phyloP scores from a whole-genome alignment of 2,113 vertebrate genomes.

The Melanerpes formicivorus region DNA sequence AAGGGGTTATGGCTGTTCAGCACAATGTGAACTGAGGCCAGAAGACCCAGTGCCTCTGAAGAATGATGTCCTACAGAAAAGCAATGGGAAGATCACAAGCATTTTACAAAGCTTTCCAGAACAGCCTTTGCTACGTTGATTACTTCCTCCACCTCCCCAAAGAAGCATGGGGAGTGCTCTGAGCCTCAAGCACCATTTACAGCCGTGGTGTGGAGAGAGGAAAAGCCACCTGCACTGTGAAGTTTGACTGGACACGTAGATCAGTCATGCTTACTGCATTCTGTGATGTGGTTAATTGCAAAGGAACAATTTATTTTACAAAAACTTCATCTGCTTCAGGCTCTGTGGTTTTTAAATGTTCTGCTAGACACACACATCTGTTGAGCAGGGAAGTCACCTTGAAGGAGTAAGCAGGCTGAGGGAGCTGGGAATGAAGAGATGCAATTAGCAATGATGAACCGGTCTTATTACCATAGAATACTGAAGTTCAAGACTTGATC shows the following conservation, averaged over 20 bases:
- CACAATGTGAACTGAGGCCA: background rate
- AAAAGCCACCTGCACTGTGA: background rate
- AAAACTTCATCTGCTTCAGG: background rate
- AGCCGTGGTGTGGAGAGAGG: background rate
- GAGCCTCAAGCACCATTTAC: background rate
- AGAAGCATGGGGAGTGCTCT: background rate
- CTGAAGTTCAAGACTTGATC: conserved; percentile 44
- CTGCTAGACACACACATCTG: background rate
- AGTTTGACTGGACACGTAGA: background rate
- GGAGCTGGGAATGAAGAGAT: background rate
- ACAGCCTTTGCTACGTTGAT: background rate
- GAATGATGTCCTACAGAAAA: background rate
- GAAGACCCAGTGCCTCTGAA: background rate
- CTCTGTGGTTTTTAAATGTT: background rate
- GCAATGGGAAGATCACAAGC: background rate
- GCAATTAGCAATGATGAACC: conserved; percentile 43
- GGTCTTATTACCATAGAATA: conserved; percentile 34
- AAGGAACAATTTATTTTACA: background rate
- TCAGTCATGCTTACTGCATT: background rate
- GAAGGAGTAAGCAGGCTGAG: background rate
- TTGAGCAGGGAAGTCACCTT: conserved; percentile 28
- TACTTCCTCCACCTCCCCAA: too few relatives aligned
- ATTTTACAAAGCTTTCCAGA: background rate
- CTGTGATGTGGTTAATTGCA: background rate
- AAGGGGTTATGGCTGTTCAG: background rate